Conservation (phyloP, 2,113 vertebrate species). For the Antigone vipio region DNA sequence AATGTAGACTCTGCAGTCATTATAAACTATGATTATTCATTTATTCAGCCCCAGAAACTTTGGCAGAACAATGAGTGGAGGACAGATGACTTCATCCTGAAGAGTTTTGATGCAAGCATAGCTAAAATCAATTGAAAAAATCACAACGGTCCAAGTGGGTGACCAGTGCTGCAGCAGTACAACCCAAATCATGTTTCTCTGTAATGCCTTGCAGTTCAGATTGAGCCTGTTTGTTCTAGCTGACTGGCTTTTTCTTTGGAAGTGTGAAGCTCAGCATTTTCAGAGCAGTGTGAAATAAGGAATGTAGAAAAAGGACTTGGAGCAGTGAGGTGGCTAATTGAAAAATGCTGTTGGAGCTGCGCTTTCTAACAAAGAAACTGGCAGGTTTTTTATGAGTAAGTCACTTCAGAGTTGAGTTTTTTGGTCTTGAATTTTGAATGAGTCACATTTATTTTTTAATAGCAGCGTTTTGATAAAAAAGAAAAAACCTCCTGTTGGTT, state of each 20-base stretch:
- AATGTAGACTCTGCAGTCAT: neutral
- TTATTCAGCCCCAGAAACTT: constrained; percentile 5
- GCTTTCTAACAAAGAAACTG: constrained; percentile 40
- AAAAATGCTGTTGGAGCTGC: constrained; percentile 50
- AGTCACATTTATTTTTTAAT: constrained; percentile 39
- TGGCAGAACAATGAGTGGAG: neutral
- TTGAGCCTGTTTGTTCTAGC: constrained; percentile 58
- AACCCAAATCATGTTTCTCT: neutral
- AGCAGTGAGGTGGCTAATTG: constrained; percentile 68
- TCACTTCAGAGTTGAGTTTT: constrained; percentile 30
- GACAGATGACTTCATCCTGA: neutral
- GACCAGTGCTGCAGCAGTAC: neutral
- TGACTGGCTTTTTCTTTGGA: constrained; percentile 58
- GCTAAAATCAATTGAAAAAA: constrained; percentile 6
- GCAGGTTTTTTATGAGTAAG: constrained; percentile 14
- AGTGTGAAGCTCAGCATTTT: constrained; percentile 67
- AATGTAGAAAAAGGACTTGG: constrained; percentile 44
- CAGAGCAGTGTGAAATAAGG: constrained; percentile 63
- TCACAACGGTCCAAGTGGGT: neutral
- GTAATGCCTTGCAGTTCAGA: neutral
- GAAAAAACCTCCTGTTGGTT: neutral
- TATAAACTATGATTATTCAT: neutral
- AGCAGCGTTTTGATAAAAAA: neutral
- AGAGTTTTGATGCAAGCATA: neutral
- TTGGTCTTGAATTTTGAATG: constrained; percentile 43